phyloP scores from a whole-genome alignment of 2,888 invertebrate species.

The Xestia ashworthii region DNA sequence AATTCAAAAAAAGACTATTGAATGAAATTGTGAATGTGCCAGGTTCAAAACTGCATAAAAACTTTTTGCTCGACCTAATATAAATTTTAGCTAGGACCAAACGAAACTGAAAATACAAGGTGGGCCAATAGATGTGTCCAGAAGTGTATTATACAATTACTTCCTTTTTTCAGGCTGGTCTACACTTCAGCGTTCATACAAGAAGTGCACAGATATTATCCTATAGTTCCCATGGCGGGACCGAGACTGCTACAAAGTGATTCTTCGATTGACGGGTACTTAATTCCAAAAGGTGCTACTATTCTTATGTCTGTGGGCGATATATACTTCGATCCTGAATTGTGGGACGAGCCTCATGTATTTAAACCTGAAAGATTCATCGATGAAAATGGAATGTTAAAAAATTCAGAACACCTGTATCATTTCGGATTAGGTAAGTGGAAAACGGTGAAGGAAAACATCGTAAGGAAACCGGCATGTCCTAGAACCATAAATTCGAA shows the following conservation, averaged over 20 bases:
- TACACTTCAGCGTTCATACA: slow-evolving; percentile 90
- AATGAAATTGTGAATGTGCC: no score
- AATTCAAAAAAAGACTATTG: no score
- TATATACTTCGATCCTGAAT: slow-evolving; percentile 87
- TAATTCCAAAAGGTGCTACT: slow-evolving; percentile 88
- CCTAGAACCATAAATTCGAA: no score
- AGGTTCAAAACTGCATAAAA: no score
- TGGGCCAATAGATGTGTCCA: no score
- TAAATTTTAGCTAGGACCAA: no score
- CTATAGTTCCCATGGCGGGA: slow-evolving; percentile 89
- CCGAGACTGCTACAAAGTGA: slow-evolving; percentile 85
- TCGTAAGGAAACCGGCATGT: no score
- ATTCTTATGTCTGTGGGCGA: slow-evolving; percentile 89
- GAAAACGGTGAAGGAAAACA: no score
- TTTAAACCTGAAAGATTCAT: slow-evolving; percentile 92
- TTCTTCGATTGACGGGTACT: slow-evolving; percentile 81
- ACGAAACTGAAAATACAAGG: no score
- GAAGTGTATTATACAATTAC: no score
- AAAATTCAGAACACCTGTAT: slow-evolving; percentile 90
- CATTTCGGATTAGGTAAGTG: slow-evolving; percentile 92
- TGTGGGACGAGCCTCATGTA: slow-evolving; percentile 90
- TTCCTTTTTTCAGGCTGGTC: slow-evolving; percentile 80
- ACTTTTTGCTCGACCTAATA: no score
- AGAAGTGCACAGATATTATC: slow-evolving; percentile 90
- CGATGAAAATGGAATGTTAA: slow-evolving; percentile 87